phyloP scores from a whole-genome alignment of 2,797 vertebrate genomes.

The Pampus argenteus region DNA sequence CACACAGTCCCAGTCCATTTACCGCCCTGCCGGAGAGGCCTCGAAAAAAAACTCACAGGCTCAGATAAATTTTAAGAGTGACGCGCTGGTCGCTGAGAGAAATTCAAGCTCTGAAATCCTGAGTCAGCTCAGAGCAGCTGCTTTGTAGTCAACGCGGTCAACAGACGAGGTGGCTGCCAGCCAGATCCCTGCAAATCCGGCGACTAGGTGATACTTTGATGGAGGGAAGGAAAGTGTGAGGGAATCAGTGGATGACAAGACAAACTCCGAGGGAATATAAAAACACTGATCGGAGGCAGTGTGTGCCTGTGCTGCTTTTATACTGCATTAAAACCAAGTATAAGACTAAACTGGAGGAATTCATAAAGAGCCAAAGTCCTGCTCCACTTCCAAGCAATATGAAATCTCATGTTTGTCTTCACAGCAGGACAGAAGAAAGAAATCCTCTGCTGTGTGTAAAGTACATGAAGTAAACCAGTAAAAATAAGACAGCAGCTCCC shows the following conservation, averaged over 20 bases:
- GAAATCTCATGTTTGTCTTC: neutral
- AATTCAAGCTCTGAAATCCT: slow-evolving; percentile 70
- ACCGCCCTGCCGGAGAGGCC: slow-evolving; percentile 28
- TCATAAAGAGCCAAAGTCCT: slow-evolving; percentile 17
- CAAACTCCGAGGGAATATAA: slow-evolving; percentile 33
- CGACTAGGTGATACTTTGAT: slow-evolving; percentile 50
- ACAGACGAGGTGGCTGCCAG: slow-evolving; percentile 53
- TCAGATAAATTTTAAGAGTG: slow-evolving; percentile 51
- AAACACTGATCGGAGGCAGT: slow-evolving; percentile 26
- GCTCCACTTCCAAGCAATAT: slow-evolving; percentile 7
- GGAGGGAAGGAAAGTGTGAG: slow-evolving; percentile 30
- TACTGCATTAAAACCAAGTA: neutral
- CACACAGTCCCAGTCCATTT: slow-evolving; percentile 56
- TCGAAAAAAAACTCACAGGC: slow-evolving; percentile 36
- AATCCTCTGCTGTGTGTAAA: neutral
- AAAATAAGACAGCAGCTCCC: neutral
- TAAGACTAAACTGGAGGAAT: slow-evolving; percentile 15
- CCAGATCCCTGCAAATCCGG: slow-evolving; percentile 57
- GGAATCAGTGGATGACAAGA: slow-evolving; percentile 38
- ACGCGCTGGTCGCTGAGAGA: slow-evolving; percentile 41
- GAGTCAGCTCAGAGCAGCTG: slow-evolving; percentile 76
- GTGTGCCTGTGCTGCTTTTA: slow-evolving; percentile 20
- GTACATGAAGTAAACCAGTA: neutral
- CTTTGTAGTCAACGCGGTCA: slow-evolving; percentile 70
- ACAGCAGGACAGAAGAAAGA: neutral